Evolutionary conservation across 2,113 vertebrate genomes (phyloP), one percentile per base, ranked within the genome.

Genomic region (Emydura subglobosa): DNA sequence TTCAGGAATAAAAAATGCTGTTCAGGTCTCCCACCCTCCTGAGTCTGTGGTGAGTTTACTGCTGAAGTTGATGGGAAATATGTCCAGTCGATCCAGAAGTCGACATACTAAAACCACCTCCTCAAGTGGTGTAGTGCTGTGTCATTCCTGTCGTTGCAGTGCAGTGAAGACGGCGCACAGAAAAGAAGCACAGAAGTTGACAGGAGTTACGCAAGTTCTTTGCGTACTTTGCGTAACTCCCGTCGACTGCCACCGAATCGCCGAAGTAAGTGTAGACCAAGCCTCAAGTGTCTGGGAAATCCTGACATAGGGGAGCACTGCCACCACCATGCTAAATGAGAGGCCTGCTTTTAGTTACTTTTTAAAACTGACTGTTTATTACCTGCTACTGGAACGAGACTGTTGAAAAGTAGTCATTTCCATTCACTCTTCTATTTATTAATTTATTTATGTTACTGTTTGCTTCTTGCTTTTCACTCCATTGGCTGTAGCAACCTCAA

Each of bases 1-100:
- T 97, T 92, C 55, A 74, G 94, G 90, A 95, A 94, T 91, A 96
- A 96, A 87, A 79, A 61, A 76, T 39, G 21, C 39, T 47, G 21
- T 68, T 22, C 7, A 6, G 27, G 78, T 34, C 4, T 93, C 47
- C 68, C 14, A 49, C 78, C 22, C 25, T 93, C 91, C 74, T 93
- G 54, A 92, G 83, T 68, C 88, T 54, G 17, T 85, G 39, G 17
- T 25, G 74, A 72, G 83, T 79, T 93, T 87, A 89, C 81, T 24
- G 3, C 44, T 16, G n/a, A 96, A 92, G 83, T 86, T 86, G 93
- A 91, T 85, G 39, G 42, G 89, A 95, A 93, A 76, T 94, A 93
- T 93, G 22, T 29, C 5, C 47, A 47, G 47, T 47, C 47, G 47
- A 47, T 47, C 47, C 47, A 47, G 47, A 47, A 47, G 47, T 47